Base-by-base conservation (phyloP, 2,888 invertebrate genomes). In the Mesorhabditis spiculigera region DNA sequence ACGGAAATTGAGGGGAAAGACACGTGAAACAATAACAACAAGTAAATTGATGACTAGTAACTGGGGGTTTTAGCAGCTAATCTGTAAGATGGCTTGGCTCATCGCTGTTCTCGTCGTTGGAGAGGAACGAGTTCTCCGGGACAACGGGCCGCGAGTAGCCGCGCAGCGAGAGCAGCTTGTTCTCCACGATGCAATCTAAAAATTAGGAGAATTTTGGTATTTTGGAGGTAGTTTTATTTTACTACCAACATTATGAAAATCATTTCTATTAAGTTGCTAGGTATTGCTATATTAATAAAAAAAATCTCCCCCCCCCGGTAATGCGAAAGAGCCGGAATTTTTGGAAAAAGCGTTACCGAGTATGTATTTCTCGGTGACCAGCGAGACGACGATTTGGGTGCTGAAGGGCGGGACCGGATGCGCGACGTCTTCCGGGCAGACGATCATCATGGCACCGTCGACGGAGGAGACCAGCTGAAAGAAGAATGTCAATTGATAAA, bases 281-380 rank as follows among this genome's bases (percentile, higher is more conserved):
- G 3, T 28, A 28, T 28, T 28, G 28, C 28, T 28, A 28, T 28
- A 28, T 28, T 28, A 28, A 28, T 28, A 28, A 28, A n/a, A n/a
- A n/a, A n/a, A n/a, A n/a, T n/a, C n/a, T n/a, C n/a, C n/a, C n/a
- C 28, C 28, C 28, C 28, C 28, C 28, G 28, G 28, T 28, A 28
- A 28, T 28, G 28, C 28, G 28, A 28, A 28, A 28, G 28, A 28
- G 3, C 28, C 28, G 3, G 28, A 28, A 28, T 28, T 28, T 28
- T 28, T 28, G 28, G 3, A 28, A 28, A 28, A 28, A 3, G 28
- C 28, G 28, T n/a, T n/a, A 50, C 58, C 58, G 10, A 50, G n/a
- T 50, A 50, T 50, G n/a, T 50, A 50, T 50, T 50, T 50, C 58
- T 50, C 58, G 58, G 8, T 50, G 58, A 50, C 58, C n/a, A 50